These are phyloP conservation scores for Beroe ovata DNA, from an alignment of 37 sponge, comb jelly and placozoan genomes.

Conservation along the genomic window DNA sequence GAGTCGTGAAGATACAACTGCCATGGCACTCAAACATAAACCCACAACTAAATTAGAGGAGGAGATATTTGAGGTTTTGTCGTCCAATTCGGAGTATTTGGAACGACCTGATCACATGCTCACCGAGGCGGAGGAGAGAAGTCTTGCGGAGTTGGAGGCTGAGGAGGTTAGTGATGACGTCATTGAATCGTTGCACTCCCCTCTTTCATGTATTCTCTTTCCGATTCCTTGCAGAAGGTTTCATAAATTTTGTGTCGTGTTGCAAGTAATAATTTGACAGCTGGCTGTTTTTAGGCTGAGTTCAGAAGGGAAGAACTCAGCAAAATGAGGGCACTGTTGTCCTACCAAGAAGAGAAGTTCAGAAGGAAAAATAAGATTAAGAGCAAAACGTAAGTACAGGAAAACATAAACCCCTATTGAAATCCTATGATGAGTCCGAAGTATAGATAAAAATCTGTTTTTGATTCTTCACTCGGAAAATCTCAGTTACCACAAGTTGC, in stretches of 20 bases:
- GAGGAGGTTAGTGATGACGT: constrained; percentile 65
- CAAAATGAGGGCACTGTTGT: constrained; percentile 78
- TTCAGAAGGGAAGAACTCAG: constrained; percentile 75
- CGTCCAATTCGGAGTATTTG: background rate
- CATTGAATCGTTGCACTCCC: too few relatives aligned
- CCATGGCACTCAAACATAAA: constrained; percentile 15
- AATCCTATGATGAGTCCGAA: too few relatives aligned
- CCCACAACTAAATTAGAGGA: background rate
- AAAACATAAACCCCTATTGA: too few relatives aligned
- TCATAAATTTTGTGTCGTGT: too few relatives aligned
- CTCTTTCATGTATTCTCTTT: too few relatives aligned
- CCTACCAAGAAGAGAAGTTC: constrained; percentile 81
- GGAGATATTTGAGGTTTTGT: constrained; percentile 27
- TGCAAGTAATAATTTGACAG: too few relatives aligned
- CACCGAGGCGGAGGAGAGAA: constrained; percentile 59
- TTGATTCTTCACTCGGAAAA: too few relatives aligned
- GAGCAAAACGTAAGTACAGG: constrained; percentile 82
- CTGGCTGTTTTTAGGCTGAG: constrained; percentile 76
- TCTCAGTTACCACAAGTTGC: constrained; percentile 72
- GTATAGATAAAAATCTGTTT: too few relatives aligned
- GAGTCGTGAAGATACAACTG: background rate
- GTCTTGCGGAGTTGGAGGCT: constrained; percentile 5
- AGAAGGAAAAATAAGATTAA: constrained; percentile 80
- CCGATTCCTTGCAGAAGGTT: too few relatives aligned
- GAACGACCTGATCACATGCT: constrained; percentile 36